Conservation (phyloP, 2,113 vertebrate species). For the Hemiprocne comata region DNA sequence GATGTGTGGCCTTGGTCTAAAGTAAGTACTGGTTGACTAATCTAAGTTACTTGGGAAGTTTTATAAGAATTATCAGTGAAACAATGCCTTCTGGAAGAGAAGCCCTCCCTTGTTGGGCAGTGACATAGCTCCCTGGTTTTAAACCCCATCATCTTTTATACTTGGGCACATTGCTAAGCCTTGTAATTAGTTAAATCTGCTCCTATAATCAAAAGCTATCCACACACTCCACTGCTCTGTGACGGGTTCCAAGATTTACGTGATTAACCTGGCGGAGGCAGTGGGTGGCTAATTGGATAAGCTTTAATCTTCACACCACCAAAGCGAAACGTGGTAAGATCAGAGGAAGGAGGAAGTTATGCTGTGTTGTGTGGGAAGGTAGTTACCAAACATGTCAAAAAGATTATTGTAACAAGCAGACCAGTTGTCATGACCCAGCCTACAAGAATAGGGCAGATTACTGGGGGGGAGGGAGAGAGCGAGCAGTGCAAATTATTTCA, state of each 20-base stretch:
- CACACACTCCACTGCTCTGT: constrained; percentile 75
- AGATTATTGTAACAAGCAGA: constrained; percentile 69
- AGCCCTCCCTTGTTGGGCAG: constrained; percentile 74
- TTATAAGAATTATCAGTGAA: constrained; percentile 71
- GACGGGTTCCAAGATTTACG: constrained; percentile 76
- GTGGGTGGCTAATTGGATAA: constrained; percentile 93
- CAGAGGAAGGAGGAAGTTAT: constrained; percentile 79
- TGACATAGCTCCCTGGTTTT: constrained; percentile 71
- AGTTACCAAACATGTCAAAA: constrained; percentile 84
- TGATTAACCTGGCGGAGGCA: constrained; percentile 79
- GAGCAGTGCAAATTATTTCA: neutral
- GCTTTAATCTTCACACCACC: constrained; percentile 89
- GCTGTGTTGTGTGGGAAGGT: constrained; percentile 62
- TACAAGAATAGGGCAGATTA: neutral
- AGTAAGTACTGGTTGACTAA: constrained; percentile 83
- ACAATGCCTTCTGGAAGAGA: constrained; percentile 76
- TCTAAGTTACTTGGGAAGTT: constrained; percentile 76
- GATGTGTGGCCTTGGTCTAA: constrained; percentile 82
- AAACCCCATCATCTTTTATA: constrained; percentile 75
- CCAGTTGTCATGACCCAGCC: constrained; percentile 44
- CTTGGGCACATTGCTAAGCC: constrained; percentile 74
- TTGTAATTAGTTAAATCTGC: constrained; percentile 86
- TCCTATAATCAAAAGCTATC: constrained; percentile 71
- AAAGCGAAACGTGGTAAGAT: constrained; percentile 48
- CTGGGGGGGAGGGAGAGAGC: neutral